phyloP scores from a whole-genome alignment of 2,888 invertebrate species.

The Diloba caeruleocephala region DNA sequence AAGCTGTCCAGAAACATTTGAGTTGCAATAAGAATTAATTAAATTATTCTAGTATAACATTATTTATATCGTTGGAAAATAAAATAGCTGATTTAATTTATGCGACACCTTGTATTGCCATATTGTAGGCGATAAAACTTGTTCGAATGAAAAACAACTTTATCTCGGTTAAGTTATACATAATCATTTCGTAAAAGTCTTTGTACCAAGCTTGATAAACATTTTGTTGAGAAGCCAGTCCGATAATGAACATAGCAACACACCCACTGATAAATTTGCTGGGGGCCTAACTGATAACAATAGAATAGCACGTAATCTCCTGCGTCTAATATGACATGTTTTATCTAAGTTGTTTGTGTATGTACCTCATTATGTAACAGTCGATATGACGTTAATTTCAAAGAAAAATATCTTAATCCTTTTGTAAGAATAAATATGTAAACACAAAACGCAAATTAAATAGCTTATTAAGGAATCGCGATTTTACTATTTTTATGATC shows the following conservation, averaged over 20 bases:
- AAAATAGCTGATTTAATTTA: conserved; percentile 25
- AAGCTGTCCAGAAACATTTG: conserved; percentile 8
- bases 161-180: conserved; percentile 58
- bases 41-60: not conserved
- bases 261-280: conserved; percentile 64
- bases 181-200: conserved; percentile 56
- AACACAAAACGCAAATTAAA: not conserved
- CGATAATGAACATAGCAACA: conserved; percentile 66
- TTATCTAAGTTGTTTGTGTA: conserved; percentile 8
- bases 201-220: conserved; percentile 57
- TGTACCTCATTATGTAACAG: conserved; percentile 8
- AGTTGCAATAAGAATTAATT: conserved; percentile 11
- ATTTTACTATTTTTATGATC: too few relatives aligned
- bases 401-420: too few relatives aligned
- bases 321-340: conserved; percentile 25
- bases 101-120: conserved; percentile 20
- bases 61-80: conserved; percentile 13
- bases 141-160: conserved; percentile 57
- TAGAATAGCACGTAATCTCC: conserved; percentile 54
- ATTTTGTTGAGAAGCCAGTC: conserved; percentile 42
- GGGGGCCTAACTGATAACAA: conserved; percentile 63
- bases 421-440: not conserved
- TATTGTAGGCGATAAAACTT: conserved; percentile 15
- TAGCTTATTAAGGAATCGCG: too few relatives aligned
- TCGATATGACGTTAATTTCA: too few relatives aligned